phyloP scores from a whole-genome alignment of 2,113 vertebrate species.

The Prochilodus magdalenae region DNA sequence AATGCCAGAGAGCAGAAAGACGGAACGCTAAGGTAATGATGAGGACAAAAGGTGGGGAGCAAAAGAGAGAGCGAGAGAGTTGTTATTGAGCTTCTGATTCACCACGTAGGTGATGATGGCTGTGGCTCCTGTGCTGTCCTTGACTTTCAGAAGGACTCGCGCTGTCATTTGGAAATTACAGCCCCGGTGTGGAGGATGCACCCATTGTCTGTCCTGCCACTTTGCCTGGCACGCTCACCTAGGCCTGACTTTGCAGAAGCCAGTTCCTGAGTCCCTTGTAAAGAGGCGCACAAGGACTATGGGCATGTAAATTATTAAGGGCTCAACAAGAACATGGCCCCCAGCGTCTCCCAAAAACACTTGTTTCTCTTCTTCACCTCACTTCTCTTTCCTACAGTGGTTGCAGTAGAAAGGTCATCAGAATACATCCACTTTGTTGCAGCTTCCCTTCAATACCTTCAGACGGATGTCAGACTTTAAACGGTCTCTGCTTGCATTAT shows the following conservation, averaged over 20 bases:
- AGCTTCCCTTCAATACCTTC: neutral
- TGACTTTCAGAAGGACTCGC: conserved; percentile 30
- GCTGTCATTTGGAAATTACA: conserved; percentile 44
- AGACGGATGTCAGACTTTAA: conserved; percentile 24
- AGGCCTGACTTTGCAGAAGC: conserved; percentile 31
- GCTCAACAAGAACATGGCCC: conserved; percentile 33
- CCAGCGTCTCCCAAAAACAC: neutral
- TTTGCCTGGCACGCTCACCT: conserved; percentile 22
- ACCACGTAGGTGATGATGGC: neutral
- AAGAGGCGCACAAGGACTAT: neutral
- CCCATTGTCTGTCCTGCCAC: conserved; percentile 9
- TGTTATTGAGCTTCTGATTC: neutral
- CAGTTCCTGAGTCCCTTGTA: conserved; percentile 11
- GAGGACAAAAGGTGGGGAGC: neutral
- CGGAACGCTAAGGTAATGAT: neutral
- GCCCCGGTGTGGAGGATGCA: neutral
- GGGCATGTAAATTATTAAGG: conserved; percentile 44
- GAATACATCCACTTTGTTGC: neutral
- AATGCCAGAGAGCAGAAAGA: neutral
- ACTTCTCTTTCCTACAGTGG: neutral
- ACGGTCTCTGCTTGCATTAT: neutral
- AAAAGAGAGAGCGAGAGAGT: neutral
- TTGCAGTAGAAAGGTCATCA: conserved; percentile 24
- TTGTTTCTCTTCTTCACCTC: conserved; percentile 14
- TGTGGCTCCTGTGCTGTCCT: neutral